phyloP scores from a whole-genome alignment of 2,797 vertebrate genomes.

The Huso huso region DNA sequence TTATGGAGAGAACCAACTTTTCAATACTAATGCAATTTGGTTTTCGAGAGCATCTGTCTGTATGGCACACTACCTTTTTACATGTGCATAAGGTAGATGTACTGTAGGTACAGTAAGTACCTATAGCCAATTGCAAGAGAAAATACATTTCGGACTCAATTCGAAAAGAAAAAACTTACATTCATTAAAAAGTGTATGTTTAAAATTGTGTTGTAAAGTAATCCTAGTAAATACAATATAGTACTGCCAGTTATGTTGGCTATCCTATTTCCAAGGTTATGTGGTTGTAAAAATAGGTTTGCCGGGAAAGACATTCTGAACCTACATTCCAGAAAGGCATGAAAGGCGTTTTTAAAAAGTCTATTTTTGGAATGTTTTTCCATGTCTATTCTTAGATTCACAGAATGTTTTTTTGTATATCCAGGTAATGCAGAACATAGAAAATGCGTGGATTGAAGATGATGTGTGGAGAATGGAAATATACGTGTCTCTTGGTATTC shows the following conservation, averaged over 20 bases:
- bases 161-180: too few relatives aligned
- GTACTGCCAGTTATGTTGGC: too few relatives aligned
- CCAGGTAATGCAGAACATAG: slow-evolving; percentile 69
- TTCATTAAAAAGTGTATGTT: too few relatives aligned
- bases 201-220: too few relatives aligned
- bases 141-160: too few relatives aligned
- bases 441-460: slow-evolving; percentile 75
- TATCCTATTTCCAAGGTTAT: too few relatives aligned
- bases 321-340: neutral
- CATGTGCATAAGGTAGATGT: too few relatives aligned
- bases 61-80: neutral
- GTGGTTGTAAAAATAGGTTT: neutral
- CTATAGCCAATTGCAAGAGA: neutral
- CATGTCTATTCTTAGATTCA: too few relatives aligned
- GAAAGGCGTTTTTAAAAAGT: neutral
- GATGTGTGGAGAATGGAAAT: slow-evolving; percentile 81
- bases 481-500: slow-evolving; percentile 76
- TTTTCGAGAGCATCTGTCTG: neutral
- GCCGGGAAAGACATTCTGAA: neutral
- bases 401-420: neutral
- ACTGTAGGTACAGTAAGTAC: neutral
- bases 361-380: too few relatives aligned
- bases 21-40: neutral
- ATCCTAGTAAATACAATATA: too few relatives aligned
- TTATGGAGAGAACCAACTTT: neutral